Percentiles rank a stretch among this genome's conserved stretches.
phyloP scores from a whole-genome alignment of 2,113 vertebrate species.

The Hippocampus comes region DNA sequence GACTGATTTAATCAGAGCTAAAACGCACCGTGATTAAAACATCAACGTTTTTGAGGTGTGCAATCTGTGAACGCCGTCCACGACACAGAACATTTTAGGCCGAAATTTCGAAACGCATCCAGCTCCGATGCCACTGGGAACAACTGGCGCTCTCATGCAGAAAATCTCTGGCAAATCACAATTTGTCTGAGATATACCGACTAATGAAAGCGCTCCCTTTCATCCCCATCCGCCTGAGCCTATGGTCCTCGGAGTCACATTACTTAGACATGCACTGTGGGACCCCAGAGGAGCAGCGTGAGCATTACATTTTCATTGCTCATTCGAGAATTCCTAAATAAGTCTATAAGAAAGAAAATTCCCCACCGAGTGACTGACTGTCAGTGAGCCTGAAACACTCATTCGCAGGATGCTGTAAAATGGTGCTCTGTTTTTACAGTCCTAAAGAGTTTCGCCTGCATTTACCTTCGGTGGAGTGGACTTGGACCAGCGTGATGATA shows the following conservation, averaged over 20 bases:
- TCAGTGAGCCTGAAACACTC: slow-evolving; percentile 3
- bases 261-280: slow-evolving; percentile 47
- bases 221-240: slow-evolving; percentile 53
- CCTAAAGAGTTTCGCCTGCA: slow-evolving; percentile 17
- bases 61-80: slow-evolving; percentile 42
- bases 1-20: slow-evolving; percentile 50
- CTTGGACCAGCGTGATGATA: slow-evolving; percentile 86
- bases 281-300: slow-evolving; percentile 32
- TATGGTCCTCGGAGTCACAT: slow-evolving; percentile 47
- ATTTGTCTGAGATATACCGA: slow-evolving; percentile 45
- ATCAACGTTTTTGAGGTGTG: slow-evolving; percentile 49
- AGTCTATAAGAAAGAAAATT: slow-evolving; percentile 11
- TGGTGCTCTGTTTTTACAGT: slow-evolving; percentile 1
- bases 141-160: slow-evolving; percentile 52
- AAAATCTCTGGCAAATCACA: slow-evolving; percentile 70
- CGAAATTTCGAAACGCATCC: slow-evolving; percentile 61
- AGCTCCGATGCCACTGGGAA: slow-evolving; percentile 55
- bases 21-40: slow-evolving; percentile 54
- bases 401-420: slow-evolving; percentile 13
- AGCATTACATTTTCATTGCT: slow-evolving; percentile 36
- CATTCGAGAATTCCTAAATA: slow-evolving; percentile 22
- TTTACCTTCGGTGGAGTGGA: slow-evolving; percentile 94
- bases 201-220: slow-evolving; percentile 66
- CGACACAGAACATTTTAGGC: slow-evolving; percentile 50
- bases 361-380: slow-evolving; percentile 4